phyloP scores from a whole-genome alignment of 2,797 vertebrate species.

The Fistularia commersonii region DNA sequence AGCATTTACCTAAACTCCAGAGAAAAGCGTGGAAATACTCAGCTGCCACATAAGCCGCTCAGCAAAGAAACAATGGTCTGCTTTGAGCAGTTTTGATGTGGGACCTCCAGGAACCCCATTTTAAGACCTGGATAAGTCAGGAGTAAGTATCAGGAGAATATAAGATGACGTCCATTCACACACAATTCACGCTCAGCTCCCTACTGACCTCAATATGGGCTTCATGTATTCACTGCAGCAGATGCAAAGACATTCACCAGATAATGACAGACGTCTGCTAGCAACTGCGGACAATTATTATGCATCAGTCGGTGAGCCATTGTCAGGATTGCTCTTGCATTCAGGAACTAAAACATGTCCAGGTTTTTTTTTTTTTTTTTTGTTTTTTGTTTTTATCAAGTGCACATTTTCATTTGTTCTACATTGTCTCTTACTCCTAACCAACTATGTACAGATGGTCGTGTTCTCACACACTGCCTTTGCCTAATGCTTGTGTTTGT shows the following conservation, averaged over 20 bases:
- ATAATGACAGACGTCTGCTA: conserved; percentile 19
- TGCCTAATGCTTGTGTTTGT: no score
- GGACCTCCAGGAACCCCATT: conserved; percentile 10
- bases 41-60: conserved; percentile 33
- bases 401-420: conserved; percentile 9
- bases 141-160: conserved; percentile 7
- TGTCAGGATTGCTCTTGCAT: conserved; percentile 3
- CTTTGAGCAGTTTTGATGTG: conserved; percentile 36
- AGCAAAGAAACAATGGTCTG: conserved; percentile 43
- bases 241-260: conserved; percentile 21
- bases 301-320: conserved; percentile 24
- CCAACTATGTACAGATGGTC: no score
- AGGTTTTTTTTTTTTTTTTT: neutral
- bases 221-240: conserved; percentile 24
- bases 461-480: no score
- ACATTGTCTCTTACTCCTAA: no score
- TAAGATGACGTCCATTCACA: conserved; percentile 7
- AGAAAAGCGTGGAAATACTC: conserved; percentile 18
- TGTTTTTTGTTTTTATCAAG: neutral
- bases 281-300: conserved; percentile 36
- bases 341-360: no score
- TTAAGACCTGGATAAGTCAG: conserved; percentile 9
- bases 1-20: conserved; percentile 26
- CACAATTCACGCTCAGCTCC: conserved; percentile 4
- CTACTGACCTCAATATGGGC: conserved; percentile 12